Base-by-base conservation (phyloP, 2,113 vertebrate genomes). In the Heterotis niloticus region DNA sequence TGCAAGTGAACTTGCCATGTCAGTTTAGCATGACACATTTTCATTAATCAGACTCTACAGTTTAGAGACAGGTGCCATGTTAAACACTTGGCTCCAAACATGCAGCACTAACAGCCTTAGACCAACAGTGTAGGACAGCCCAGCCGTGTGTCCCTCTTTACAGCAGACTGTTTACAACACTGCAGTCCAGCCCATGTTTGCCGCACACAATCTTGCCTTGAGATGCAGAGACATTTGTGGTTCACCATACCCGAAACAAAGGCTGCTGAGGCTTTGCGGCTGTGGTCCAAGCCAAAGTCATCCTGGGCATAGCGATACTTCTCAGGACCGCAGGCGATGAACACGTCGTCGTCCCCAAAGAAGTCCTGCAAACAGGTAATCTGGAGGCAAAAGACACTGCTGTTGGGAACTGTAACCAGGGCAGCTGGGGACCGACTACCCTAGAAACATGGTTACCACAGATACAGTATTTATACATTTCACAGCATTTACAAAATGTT, bases 291-390 rank as follows among this genome's bases (percentile, higher is more conserved):
- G n/a, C 96, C 94, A 29, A 98, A 98, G 91, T 99, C 97, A 84
- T 99, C 98, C 89, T 98, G 97, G 79, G 97, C 98, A 1, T 99
- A 99, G 0, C 97, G 95, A 75, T 95, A 99, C 89, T 98, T 99
- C 86, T 99, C 98, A 3, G 95, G 94, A 60, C 98, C 98, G 13
- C 98, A 99, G 0, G 98, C 98, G 85, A 99, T 96, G 87, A 99
- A 99, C 75, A 99, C 98, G 0, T 99, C 97, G 2, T 99, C 98
- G 4, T 98, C 97, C 18, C 96, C 94, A 78, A 99, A 99, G 87
- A 99, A 99, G 81, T 99, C 98, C 89, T 99, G 97, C 88, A 99
- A 91, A 84, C 94, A 98, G 0, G 95, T 96, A 75, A 99, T 90
- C 97, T 98, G 59, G 4, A 83, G 73, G 79, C 52, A 82, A 76